These are phyloP conservation scores for Liodrosophila aerea DNA, from an alignment of 2,888 invertebrate species.

Conservation along the genomic window DNA sequence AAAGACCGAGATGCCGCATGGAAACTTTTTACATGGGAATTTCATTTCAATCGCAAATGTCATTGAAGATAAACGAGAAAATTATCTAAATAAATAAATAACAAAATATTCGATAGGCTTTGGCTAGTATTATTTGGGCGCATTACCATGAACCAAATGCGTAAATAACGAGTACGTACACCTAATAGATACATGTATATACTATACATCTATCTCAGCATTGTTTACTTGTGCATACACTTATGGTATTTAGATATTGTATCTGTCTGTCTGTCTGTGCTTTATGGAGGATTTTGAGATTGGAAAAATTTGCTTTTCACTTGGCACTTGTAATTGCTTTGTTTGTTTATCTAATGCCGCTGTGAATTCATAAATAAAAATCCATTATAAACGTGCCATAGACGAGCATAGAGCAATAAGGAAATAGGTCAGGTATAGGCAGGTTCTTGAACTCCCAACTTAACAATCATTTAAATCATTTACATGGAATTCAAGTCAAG, in stretches of 20 bases:
- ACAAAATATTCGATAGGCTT: slow-evolving; percentile 20
- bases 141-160: slow-evolving; percentile 47
- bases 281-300: slow-evolving; percentile 35
- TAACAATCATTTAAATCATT: neutral
- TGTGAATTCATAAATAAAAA: slow-evolving; percentile 22
- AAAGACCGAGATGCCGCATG: slow-evolving; percentile 26
- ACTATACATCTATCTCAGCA: slow-evolving; percentile 22
- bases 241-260: slow-evolving; percentile 23
- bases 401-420: neutral
- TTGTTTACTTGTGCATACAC: slow-evolving; percentile 36
- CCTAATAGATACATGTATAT: neutral
- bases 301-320: slow-evolving; percentile 58
- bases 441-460: slow-evolving; percentile 8
- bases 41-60: slow-evolving; percentile 40
- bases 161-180: slow-evolving; percentile 39
- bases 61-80: slow-evolving; percentile 56
- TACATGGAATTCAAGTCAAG: neutral
- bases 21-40: slow-evolving; percentile 60
- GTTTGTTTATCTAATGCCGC: slow-evolving; percentile 45
- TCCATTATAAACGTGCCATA: neutral
- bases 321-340: slow-evolving; percentile 56
- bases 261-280: neutral
- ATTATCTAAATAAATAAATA: slow-evolving; percentile 63
- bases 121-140: slow-evolving; percentile 33
- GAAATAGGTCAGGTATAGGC: slow-evolving; percentile 24